Conservation (phyloP, 2,113 vertebrate species). For the Malurus elegans region DNA sequence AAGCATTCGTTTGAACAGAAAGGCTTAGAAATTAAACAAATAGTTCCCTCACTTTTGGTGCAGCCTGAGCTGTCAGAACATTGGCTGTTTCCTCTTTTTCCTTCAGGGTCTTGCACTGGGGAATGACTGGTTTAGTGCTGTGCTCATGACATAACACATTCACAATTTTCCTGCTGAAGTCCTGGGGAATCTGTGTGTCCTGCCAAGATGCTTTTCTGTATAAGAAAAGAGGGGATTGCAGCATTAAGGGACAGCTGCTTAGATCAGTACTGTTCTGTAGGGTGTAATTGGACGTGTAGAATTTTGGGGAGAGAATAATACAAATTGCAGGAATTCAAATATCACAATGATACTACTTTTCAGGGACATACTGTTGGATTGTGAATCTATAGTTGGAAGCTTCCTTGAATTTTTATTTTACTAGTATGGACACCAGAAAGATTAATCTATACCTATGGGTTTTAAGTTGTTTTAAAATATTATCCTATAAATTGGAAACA, state of each 20-base stretch:
- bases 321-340: neutral
- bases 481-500: neutral
- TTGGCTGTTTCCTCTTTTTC: neutral
- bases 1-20: conserved; percentile 3
- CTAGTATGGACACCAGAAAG: neutral
- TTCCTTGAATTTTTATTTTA: neutral
- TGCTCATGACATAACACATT: neutral
- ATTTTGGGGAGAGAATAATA: neutral
- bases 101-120: neutral
- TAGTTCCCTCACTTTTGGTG: neutral
- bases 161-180: neutral
- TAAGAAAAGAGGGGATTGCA: neutral
- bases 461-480: neutral
- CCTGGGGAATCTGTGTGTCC: neutral
- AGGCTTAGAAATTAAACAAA: conserved; percentile 1
- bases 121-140: neutral
- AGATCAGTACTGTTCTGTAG: neutral
- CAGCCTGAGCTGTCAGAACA: neutral
- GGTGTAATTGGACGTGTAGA: neutral
- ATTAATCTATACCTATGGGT: neutral
- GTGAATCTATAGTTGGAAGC: neutral
- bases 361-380: neutral
- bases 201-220: neutral
- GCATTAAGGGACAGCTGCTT: neutral
- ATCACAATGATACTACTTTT: neutral